phyloP scores from a whole-genome alignment of 2,797 vertebrate genomes.

The Coregonus ussuriensis region DNA sequence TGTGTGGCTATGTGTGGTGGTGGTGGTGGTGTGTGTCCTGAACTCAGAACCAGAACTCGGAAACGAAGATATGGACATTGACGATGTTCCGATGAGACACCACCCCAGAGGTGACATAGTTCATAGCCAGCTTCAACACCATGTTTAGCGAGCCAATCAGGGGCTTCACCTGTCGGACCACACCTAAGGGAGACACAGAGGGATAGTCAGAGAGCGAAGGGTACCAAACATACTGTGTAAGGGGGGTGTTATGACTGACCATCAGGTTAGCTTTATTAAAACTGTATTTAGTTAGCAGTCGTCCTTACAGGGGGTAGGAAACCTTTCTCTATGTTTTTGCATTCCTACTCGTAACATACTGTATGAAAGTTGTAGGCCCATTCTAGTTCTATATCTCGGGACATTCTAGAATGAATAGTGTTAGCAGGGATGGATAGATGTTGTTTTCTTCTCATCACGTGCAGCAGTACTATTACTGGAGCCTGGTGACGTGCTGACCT shows the following conservation, averaged over 20 bases:
- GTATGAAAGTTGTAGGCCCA: background rate
- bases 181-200: slow-evolving; percentile 66
- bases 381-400: background rate
- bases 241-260: background rate
- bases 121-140: slow-evolving; percentile 82
- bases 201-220: background rate
- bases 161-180: slow-evolving; percentile 84
- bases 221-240: background rate
- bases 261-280: too few relatives aligned
- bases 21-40: background rate
- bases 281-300: too few relatives aligned
- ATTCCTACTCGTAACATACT: background rate
- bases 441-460: slow-evolving; percentile 22
- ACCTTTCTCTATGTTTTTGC: background rate
- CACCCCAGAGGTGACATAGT: slow-evolving; percentile 78
- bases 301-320: background rate
- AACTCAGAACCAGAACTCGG: slow-evolving; percentile 85
- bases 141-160: slow-evolving; percentile 80
- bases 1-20: background rate
- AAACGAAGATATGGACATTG: slow-evolving; percentile 82
- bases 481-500: slow-evolving; percentile 5
- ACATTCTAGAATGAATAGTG: background rate
- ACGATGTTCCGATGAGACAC: slow-evolving; percentile 83
- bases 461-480: slow-evolving; percentile 11
- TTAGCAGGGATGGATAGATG: background rate